Evolutionary conservation across 2,113 vertebrate genomes (phyloP).

Genomic region (Callipepla californica): DNA sequence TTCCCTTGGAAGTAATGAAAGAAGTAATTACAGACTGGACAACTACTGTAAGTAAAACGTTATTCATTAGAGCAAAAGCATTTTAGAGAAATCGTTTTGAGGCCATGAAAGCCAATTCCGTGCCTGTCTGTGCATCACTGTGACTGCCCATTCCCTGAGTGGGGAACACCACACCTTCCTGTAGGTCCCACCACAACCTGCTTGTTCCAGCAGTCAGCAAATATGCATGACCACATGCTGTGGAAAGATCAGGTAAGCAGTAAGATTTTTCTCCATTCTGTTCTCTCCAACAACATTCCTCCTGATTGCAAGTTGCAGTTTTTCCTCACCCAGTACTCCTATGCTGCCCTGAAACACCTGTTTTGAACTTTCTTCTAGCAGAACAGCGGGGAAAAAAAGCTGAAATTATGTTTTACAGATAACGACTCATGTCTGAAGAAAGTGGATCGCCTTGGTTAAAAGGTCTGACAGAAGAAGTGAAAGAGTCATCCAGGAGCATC

Average conservation of each 20-base stretch:
- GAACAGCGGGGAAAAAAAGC: background rate
- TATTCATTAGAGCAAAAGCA: constrained; percentile 17
- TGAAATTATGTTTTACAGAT: background rate
- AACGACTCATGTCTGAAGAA: background rate
- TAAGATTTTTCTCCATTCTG: background rate
- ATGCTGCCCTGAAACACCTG: background rate
- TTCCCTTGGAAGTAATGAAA: constrained; percentile 57
- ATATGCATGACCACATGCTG: background rate
- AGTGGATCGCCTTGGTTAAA: background rate
- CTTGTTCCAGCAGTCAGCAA: background rate
- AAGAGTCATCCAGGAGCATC: rapidly evolving
- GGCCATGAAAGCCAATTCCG: background rate
- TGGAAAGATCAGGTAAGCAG: background rate
- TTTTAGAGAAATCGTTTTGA: constrained; percentile 2
- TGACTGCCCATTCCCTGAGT: background rate
- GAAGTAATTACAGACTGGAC: constrained; percentile 53
- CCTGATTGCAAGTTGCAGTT: background rate
- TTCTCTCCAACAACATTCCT: background rate
- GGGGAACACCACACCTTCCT: background rate
- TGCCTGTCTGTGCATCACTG: background rate
- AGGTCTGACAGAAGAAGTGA: background rate
- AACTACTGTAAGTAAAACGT: constrained; percentile 23
- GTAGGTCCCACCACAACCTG: background rate
- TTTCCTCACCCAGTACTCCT: background rate
- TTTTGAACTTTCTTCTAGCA: background rate